Conservation (phyloP, 2,113 vertebrate genomes). For the Tetrao urogallus region DNA sequence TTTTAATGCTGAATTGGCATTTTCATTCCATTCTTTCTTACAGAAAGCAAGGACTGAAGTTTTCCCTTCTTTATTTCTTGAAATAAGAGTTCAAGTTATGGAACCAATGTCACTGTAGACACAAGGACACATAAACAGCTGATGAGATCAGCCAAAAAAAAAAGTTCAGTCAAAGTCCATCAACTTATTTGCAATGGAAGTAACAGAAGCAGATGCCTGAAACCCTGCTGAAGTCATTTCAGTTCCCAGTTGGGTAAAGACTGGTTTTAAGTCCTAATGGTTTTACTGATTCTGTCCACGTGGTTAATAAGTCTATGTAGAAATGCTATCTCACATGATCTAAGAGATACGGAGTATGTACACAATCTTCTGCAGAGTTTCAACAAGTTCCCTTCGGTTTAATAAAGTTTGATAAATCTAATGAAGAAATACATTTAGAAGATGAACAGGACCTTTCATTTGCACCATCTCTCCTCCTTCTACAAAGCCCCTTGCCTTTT, state of each 20-base stretch:
- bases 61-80: neutral
- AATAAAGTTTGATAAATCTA: neutral
- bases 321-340: neutral
- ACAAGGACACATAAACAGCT: neutral
- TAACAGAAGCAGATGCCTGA: neutral
- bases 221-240: neutral
- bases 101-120: neutral
- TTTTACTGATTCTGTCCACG: neutral
- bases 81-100: neutral
- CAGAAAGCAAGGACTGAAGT: neutral
- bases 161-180: neutral
- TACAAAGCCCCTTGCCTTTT: neutral
- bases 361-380: neutral
- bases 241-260: neutral
- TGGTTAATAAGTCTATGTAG: neutral
- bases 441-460: neutral
- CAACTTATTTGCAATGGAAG: neutral
- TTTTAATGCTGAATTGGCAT: neutral
- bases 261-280: neutral
- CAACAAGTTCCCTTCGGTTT: neutral
- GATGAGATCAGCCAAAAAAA: neutral
- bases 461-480: neutral
- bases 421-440: neutral
- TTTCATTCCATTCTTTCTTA: neutral
- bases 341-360: neutral